Evolutionary conservation across 2,113 vertebrate genomes (phyloP).

Genomic region (Donacobius atricapilla): DNA sequence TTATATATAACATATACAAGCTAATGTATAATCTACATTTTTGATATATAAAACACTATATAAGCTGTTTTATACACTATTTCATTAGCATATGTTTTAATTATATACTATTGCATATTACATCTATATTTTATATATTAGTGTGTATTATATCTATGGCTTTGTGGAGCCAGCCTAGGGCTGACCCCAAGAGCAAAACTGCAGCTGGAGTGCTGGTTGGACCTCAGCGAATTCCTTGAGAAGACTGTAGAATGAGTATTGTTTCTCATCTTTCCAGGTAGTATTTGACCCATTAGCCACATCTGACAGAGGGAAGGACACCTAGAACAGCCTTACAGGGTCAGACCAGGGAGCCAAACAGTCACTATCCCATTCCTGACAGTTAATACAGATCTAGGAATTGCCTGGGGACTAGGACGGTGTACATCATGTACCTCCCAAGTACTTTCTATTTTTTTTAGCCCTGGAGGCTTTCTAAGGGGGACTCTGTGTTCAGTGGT

Average conservation of each 20-base stretch:
- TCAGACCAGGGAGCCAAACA: neutral
- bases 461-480: neutral
- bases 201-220: neutral
- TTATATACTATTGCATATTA: neutral
- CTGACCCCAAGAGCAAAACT: neutral
- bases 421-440: neutral
- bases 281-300: neutral
- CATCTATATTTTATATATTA: neutral
- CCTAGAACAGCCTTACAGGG: neutral
- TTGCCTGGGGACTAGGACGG: neutral
- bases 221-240: neutral
- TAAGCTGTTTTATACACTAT: fast-evolving
- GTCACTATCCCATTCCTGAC: neutral
- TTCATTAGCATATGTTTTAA: neutral
- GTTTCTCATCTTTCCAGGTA: neutral
- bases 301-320: neutral
- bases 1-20: neutral
- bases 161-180: neutral
- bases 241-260: neutral
- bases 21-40: neutral
- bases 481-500: neutral
- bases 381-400: neutral
- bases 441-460: neutral
- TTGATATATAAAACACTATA: neutral
- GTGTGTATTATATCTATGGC: neutral